Percentiles rank a stretch among this genome's conserved stretches.
Conservation (phyloP, 2,113 vertebrate genomes). For the Pseudopipra pipra region DNA sequence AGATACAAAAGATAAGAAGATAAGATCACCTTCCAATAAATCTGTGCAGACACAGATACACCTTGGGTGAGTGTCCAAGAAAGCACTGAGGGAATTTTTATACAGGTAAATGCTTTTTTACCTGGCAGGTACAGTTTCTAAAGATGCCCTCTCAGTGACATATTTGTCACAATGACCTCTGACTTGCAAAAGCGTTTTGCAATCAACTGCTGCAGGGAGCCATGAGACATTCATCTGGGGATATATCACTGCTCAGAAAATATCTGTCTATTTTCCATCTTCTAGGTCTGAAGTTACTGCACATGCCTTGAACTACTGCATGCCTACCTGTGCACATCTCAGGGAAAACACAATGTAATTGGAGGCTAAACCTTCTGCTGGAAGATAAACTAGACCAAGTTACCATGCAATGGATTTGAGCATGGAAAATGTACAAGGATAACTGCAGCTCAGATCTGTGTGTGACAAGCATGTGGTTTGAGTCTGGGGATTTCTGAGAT, state of each 20-base stretch:
- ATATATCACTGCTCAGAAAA: not conserved
- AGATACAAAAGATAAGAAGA: not conserved
- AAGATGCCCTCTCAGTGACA: not conserved
- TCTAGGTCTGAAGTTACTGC: not conserved
- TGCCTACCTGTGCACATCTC: not conserved
- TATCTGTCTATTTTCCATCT: not conserved
- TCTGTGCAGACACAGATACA: not conserved
- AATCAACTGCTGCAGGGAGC: not conserved
- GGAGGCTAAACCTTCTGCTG: not conserved
- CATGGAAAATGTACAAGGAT: not conserved
- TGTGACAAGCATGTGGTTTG: not conserved
- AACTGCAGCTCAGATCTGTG: not conserved
- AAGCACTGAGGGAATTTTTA: not conserved
- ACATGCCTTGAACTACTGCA: not conserved
- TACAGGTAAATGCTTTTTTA: not conserved
- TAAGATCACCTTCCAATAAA: not conserved
- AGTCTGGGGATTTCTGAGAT: not conserved
- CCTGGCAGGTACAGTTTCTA: not conserved
- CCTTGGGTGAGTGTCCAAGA: not conserved
- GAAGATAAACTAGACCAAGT: not conserved
- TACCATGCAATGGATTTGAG: rapidly evolving
- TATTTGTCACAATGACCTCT: not conserved
- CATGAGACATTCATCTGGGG: not conserved
- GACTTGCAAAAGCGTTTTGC: not conserved
- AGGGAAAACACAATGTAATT: not conserved